Percentiles rank a stretch among this genome's conserved stretches.
These are phyloP conservation scores for Forbesichthys papilliferus DNA, from an alignment of 2,113 vertebrate species.

Conservation along the genomic window DNA sequence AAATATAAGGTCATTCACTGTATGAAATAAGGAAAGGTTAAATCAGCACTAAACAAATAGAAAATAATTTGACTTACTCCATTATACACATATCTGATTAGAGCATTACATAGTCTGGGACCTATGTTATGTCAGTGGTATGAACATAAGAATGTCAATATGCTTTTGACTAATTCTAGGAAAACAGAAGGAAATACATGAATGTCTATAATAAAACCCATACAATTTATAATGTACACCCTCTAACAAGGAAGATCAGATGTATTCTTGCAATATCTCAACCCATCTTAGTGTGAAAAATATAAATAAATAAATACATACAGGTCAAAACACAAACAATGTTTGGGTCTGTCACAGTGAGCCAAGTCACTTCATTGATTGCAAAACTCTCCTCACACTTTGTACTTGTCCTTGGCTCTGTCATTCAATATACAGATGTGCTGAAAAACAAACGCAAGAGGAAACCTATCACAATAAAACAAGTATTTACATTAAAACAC, in stretches of 20 bases:
- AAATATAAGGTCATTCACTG: conserved; percentile 45
- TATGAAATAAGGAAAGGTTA: conserved; percentile 34
- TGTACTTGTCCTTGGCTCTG: conserved; percentile 79
- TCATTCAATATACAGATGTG: conserved; percentile 81
- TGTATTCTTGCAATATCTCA: conserved; percentile 37
- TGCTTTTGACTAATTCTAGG: conserved; percentile 16
- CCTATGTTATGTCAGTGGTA: not conserved
- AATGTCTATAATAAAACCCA: conserved; percentile 34
- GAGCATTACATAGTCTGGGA: conserved; percentile 29
- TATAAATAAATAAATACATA: conserved; percentile 35
- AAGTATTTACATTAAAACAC: not conserved
- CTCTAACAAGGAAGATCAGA: conserved; percentile 1
- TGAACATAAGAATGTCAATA: conserved; percentile 21
- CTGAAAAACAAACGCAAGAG: conserved; percentile 40
- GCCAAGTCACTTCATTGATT: conserved; percentile 53
- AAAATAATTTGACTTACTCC: conserved; percentile 25
- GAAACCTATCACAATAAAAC: not conserved
- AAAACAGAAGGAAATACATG: conserved; percentile 21
- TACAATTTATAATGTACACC: conserved; percentile 34
- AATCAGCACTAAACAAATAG: conserved; percentile 15
- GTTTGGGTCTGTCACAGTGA: conserved; percentile 69
- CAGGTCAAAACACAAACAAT: conserved; percentile 55
- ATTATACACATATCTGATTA: conserved; percentile 23
- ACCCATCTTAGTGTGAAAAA: conserved; percentile 46
- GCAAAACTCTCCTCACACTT: conserved; percentile 57